Evolutionary conservation across 1,140 invertebrate species (phyloP), one percentile per base, ranked within the genome.

Genomic region (Papilio polyxenes): DNA sequence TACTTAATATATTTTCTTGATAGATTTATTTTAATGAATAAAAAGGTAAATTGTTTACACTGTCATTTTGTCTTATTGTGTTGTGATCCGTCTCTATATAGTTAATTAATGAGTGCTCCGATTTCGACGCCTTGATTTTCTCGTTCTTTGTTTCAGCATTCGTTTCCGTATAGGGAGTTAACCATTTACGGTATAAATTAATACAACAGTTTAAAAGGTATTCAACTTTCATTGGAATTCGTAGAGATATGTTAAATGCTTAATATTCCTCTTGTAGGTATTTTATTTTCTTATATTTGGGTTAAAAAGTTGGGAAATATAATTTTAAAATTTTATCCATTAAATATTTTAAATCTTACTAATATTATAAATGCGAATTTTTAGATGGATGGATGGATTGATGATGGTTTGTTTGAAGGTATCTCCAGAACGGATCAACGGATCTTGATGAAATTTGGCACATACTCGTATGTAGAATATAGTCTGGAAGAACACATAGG

Each of bases 171-270:
- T 69, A 80, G 59, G 56, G 37, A 48, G 44, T 69, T 49, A 80
- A 65, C 78, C 78, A 80, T 80, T 62, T 80, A 48, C 62, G 78
- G 78, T 69, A 20, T 40, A 80, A 23, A 80, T 65, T 69, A 44
- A 79, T 79, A 48, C 59, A 23, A 44, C 37, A 49, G 37, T 23
- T 49, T 80, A 80, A 44, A 80, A 80, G 78, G 78, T 80, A 9
- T 69, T 69, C 78, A 80, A 80, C 78, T 69, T 80, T 80, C 59
- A 80, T 80, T 15, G 62, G 37, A 80, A 80, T 80, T 80, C 48
- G 37, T 80, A 49, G 78, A 80, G 78, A 80, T 69, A 65, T 80
- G 40, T 80, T 62, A 65, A 44, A 48, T 80, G 17, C 65, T 62
- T 48, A 44, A 48, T 80, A 65, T 80, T 9, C 31, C 56, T 2